Conservation (phyloP, 2,797 vertebrate species). For the Novumbra hubbsi region DNA sequence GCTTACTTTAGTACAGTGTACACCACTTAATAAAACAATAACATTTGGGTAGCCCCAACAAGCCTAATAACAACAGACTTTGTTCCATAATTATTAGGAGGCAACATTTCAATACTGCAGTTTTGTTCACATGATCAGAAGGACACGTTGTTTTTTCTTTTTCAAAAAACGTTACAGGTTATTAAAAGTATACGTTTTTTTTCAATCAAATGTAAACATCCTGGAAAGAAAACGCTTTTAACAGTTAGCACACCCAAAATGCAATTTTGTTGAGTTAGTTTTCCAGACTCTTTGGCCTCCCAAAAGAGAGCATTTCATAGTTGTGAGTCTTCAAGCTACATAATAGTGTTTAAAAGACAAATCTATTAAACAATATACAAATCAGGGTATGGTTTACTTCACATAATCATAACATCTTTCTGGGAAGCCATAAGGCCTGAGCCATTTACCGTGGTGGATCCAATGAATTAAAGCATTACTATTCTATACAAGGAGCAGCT, state of each 20-base stretch:
- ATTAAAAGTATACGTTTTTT: constrained; percentile 7
- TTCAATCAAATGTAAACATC: constrained; percentile 11
- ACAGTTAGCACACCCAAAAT: background rate
- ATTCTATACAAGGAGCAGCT: background rate
- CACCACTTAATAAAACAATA: background rate
- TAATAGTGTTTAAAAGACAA: background rate
- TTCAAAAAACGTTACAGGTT: background rate
- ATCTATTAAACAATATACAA: background rate
- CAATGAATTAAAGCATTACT: background rate
- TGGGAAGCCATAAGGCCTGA: background rate
- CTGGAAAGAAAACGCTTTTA: background rate
- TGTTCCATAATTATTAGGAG: constrained; percentile 6
- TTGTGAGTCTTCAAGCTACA: background rate
- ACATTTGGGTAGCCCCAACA: background rate
- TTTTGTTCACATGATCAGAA: background rate
- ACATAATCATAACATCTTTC: background rate
- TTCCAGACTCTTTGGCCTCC: background rate
- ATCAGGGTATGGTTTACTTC: background rate
- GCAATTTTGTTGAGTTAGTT: background rate
- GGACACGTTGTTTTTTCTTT: too few relatives aligned
- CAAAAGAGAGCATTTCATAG: background rate
- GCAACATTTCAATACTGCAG: background rate
- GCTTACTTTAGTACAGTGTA: background rate
- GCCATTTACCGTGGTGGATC: background rate
- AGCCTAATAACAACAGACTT: background rate